Evolutionary conservation across 2,113 vertebrate species (phyloP).

Genomic region (Tetraodon nigroviridis): DNA sequence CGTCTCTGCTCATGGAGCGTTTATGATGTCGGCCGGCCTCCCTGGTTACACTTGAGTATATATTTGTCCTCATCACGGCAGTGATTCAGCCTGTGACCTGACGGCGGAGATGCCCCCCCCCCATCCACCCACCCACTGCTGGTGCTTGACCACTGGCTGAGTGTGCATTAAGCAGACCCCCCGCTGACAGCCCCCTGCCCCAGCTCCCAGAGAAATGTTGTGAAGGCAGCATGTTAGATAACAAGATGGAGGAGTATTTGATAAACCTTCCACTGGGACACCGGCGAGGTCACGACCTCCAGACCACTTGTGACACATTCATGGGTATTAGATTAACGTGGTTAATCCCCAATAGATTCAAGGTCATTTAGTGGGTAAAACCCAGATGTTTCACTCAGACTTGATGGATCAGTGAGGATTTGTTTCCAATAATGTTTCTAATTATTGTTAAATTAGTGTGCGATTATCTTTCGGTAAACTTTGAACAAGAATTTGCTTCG

Average conservation of each 20-base stretch:
- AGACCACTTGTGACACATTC: no score
- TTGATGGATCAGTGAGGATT: constrained; percentile 2
- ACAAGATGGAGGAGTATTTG: not conserved
- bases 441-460: not conserved
- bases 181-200: not conserved
- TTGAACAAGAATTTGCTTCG: not conserved
- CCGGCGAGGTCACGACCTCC: no score
- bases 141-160: not conserved
- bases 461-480: constrained; percentile 3
- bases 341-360: no score
- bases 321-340: no score
- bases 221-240: not conserved
- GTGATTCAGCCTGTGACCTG: no score
- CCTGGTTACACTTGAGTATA: no score
- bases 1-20: constrained; percentile 16
- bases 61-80: no score
- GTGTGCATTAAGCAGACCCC: not conserved
- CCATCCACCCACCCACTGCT: no score
- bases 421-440: not conserved
- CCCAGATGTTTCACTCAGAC: not conserved
- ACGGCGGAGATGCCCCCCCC: no score
- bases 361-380: no score
- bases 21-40: constrained; percentile 6
- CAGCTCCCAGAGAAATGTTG: not conserved
- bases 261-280: not conserved